Evolutionary conservation across 2,888 invertebrate genomes (phyloP).

Genomic region (Helleia helle): DNA sequence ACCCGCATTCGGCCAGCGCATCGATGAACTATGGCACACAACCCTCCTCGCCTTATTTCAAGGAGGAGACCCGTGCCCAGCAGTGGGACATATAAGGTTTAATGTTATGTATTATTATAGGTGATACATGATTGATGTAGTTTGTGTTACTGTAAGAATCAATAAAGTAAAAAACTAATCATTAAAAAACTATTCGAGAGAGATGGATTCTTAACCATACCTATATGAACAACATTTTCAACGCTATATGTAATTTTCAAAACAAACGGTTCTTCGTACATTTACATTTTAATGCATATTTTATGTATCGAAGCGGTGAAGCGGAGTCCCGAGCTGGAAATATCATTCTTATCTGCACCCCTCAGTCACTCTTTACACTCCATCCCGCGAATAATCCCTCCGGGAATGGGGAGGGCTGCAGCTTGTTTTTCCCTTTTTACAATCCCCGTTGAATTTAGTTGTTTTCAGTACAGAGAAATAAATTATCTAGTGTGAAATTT

Average conservation of each 20-base stretch:
- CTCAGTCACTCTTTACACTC: conserved; percentile 55
- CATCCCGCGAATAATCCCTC: conserved; percentile 57
- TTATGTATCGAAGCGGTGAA: conserved; percentile 37
- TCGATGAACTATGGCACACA: too few species aligned
- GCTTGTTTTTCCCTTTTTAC: conserved; percentile 33
- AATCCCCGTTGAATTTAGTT: conserved; percentile 27
- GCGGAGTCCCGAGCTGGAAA: conserved; percentile 29
- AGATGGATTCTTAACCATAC: too few species aligned
- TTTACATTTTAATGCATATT: conserved; percentile 71
- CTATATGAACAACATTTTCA: too few species aligned
- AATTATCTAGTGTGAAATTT: neutral
- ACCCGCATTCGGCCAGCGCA: too few species aligned
- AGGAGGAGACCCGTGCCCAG: too few species aligned
- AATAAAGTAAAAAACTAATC: too few species aligned
- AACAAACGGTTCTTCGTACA: conserved; percentile 20
- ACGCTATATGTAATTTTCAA: neutral
- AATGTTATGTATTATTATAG: too few species aligned
- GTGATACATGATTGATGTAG: too few species aligned
- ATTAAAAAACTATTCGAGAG: too few species aligned
- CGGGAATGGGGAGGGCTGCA: conserved; percentile 35
- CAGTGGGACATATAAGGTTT: too few species aligned
- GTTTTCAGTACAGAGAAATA: neutral
- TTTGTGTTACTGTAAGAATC: too few species aligned
- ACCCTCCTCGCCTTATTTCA: too few species aligned
- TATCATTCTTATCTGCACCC: conserved; percentile 58